phyloP scores from a whole-genome alignment of 2,797 vertebrate species.

The Rousettus madagascariensis region DNA sequence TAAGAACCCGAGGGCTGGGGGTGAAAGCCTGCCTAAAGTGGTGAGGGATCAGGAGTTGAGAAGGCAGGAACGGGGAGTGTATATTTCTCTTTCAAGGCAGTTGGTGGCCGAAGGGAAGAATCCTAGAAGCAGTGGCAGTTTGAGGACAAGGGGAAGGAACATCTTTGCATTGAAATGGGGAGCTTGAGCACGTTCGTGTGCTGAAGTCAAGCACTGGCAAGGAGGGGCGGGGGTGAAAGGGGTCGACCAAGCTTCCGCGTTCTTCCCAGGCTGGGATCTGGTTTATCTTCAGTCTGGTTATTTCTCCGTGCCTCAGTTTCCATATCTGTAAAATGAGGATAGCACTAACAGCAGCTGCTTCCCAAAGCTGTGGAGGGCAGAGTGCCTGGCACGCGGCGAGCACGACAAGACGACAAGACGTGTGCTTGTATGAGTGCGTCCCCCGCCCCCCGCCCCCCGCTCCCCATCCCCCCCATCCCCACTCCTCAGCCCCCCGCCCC shows the following conservation, averaged over 20 bases:
- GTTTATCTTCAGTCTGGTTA: background rate
- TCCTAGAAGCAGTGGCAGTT: background rate
- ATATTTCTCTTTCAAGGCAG: background rate
- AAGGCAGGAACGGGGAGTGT: background rate
- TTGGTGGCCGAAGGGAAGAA: background rate
- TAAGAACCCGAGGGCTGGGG: background rate
- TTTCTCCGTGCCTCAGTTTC: background rate
- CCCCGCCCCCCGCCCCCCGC: no score
- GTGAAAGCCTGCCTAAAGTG: background rate
- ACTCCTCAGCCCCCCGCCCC: rapidly evolving
- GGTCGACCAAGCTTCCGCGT: rapidly evolving
- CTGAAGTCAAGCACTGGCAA: background rate
- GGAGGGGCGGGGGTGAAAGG: background rate
- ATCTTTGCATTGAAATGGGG: background rate
- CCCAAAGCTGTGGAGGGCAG: background rate
- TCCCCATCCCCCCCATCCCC: rapidly evolving
- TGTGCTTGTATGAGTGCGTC: rapidly evolving
- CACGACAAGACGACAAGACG: rapidly evolving
- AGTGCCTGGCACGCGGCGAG: background rate
- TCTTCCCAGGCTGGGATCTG: background rate
- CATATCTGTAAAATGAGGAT: background rate
- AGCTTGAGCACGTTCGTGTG: background rate
- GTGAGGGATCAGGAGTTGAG: background rate
- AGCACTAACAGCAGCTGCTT: background rate
- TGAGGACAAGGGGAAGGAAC: background rate